phyloP scores from a whole-genome alignment of 2,113 vertebrate species.

The Pygoscelis antarcticus region DNA sequence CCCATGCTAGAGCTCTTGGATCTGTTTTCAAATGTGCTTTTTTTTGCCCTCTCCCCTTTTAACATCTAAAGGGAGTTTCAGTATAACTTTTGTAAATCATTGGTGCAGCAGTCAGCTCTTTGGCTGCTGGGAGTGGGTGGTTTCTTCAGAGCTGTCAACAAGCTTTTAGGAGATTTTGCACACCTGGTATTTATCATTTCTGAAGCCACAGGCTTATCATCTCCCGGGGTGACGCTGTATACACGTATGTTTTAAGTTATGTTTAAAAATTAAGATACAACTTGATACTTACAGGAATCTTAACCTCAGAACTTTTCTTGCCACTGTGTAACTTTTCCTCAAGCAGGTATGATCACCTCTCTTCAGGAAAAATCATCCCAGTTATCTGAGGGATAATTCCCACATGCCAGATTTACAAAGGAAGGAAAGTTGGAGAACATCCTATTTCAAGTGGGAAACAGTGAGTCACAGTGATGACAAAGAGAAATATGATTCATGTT shows the following conservation, averaged over 20 bases:
- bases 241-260: neutral
- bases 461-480: constrained; percentile 35
- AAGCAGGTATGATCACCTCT: rapidly evolving
- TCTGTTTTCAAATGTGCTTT: neutral
- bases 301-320: neutral
- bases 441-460: neutral
- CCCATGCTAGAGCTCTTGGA: neutral
- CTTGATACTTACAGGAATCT: neutral
- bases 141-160: constrained; percentile 12
- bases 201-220: neutral
- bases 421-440: neutral
- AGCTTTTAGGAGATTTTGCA: neutral
- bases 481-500: constrained; percentile 48
- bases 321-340: neutral
- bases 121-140: neutral
- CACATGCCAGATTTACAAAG: neutral
- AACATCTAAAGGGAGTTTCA: neutral
- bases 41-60: neutral
- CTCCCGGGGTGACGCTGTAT: neutral
- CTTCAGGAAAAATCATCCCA: neutral
- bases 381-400: neutral
- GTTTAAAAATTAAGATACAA: neutral
- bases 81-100: neutral
- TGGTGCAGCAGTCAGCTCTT: neutral
- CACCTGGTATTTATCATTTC: constrained; percentile 21